Evolutionary conservation across 1,140 invertebrate species (phyloP), one percentile per base, ranked within the genome.

Genomic region (Conus betulinus): DNA sequence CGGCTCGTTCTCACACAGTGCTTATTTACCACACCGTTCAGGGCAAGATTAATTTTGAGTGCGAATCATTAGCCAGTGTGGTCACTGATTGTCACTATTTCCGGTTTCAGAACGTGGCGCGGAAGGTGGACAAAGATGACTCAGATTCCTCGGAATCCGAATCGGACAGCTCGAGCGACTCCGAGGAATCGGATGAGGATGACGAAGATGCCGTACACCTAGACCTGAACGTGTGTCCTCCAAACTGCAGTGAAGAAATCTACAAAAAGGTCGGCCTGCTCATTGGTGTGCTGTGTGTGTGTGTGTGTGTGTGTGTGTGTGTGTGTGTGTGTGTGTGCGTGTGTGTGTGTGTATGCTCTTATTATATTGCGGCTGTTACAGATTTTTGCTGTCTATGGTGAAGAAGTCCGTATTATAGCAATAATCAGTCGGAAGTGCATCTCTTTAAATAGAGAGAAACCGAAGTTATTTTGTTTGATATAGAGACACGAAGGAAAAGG

Each of bases 191-290:
- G 8, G 67, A 76, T 6, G 85, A 87, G 10, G 85, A 87, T 13
- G 85, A 87, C 25, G 85, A 87, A 8, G 74, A 87, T 51, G 39
- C 13, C n/a, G 1, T 78, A 7, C 11, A 52, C 51, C 53, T 25
- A 10, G 85, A 87, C 85, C 85, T 57, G 71, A 79, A 57, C 51
- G 7, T 57, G 4, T 87, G 85, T 17, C 85, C 85, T 13, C 5
- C 23, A 3, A 71, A 15, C 23, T 87, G 85, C 74, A 79, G 74
- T n/a, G 27, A 57, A 20, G 60, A 79, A 5, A 6, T 55, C 15
- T 87, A 52, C 71, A 53, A 87, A 13, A n/a, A 57, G 1, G 85
- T 87, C 27, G 17, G 55, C 67, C 13, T 51, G 39, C 13, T 27
- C 51, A 27, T 51, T 6, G 25, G 79, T 82, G 53, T 82, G 79